A percentile compares a stretch with the other conserved stretches of the same genome.
Conservation (phyloP, 2,113 vertebrate genomes). For the Rutilus rutilus region DNA sequence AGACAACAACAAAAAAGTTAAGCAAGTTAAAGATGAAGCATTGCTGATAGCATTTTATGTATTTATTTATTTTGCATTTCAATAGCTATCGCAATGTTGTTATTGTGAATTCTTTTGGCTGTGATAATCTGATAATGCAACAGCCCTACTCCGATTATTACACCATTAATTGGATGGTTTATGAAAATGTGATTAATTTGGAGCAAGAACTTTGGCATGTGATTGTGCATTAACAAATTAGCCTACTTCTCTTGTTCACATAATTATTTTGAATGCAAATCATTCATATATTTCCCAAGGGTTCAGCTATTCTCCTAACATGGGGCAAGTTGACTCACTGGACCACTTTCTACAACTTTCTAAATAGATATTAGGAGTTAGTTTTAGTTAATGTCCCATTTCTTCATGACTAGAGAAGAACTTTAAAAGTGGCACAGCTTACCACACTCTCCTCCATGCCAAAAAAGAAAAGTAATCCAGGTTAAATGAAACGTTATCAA, state of each 20-base stretch:
- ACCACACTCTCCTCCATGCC: background rate
- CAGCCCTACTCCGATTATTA: background rate
- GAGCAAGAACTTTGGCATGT: background rate
- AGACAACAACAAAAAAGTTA: no score
- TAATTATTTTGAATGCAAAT: background rate
- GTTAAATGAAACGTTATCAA: constrained; percentile 1
- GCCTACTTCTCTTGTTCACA: background rate
- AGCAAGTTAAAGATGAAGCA: no score
- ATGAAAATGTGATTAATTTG: background rate
- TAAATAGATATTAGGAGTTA: background rate
- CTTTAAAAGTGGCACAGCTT: background rate
- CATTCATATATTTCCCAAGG: background rate
- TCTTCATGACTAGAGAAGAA: background rate
- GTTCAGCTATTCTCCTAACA: background rate
- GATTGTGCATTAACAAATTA: background rate
- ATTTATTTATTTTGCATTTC: no score
- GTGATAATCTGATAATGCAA: background rate
- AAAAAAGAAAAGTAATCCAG: constrained; percentile 3
- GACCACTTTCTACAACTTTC: background rate
- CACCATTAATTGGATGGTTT: background rate
- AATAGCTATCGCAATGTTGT: background rate
- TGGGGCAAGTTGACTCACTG: background rate
- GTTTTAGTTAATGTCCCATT: background rate
- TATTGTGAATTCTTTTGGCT: background rate
- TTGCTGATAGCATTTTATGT: no score